Percentiles rank a stretch among this genome's conserved stretches.
Conservation (phyloP, 2,888 invertebrate genomes). For the Conistra vaccinii region DNA sequence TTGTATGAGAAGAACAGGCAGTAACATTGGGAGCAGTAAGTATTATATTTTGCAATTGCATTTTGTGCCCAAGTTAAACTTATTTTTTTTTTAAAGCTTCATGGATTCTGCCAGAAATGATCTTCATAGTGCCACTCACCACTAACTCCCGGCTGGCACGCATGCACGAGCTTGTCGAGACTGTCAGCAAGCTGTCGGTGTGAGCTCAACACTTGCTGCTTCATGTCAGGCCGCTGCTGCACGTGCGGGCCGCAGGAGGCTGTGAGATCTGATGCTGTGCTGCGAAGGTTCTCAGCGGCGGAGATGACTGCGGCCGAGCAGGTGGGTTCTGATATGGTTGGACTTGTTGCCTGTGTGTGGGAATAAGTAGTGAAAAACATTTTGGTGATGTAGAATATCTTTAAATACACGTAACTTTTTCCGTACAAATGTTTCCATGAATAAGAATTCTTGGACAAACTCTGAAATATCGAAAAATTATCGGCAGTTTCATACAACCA, state of each 20-base stretch:
- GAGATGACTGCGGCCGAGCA: conserved; percentile 65
- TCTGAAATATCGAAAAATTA: not conserved
- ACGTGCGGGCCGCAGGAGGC: conserved; percentile 49
- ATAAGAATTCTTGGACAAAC: not conserved
- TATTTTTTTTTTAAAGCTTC: not conserved
- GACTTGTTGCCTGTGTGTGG: conserved; percentile 51
- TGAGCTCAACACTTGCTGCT: conserved; percentile 17
- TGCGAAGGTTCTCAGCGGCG: conserved; percentile 63
- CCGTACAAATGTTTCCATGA: too few species aligned
- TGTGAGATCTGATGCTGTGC: conserved; percentile 61
- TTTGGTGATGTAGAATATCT: not conserved
- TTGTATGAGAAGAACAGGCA: not conserved
- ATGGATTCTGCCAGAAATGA: not conserved
- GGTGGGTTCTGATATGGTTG: conserved; percentile 63
- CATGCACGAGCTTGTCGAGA: conserved; percentile 61
- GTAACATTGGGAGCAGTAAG: not conserved
- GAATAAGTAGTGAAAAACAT: not conserved
- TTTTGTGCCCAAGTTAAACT: not conserved
- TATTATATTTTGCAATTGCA: not conserved
- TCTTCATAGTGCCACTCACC: conserved; percentile 18
- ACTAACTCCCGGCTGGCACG: conserved; percentile 46
- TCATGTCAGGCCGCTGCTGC: conserved; percentile 9
- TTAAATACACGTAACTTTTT: too few species aligned
- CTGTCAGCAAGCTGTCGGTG: conserved; percentile 54
- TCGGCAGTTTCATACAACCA: not conserved